Evolutionary conservation across 2,113 vertebrate species (phyloP).

Genomic region (Pundamilia nyererei): DNA sequence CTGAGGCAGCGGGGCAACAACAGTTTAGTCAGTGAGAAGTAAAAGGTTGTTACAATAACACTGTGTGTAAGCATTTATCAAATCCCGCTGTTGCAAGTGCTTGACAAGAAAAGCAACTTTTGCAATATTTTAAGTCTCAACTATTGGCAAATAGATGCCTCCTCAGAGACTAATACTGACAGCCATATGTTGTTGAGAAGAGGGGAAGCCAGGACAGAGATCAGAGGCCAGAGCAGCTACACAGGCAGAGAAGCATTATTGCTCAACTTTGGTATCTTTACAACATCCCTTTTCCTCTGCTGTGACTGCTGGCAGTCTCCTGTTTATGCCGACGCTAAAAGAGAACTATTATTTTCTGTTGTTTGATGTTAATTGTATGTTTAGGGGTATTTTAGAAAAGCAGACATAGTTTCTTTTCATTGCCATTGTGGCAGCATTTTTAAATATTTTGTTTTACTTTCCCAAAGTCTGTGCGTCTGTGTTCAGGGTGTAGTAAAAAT

Average conservation of each 20-base stretch:
- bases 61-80: slow-evolving; percentile 36
- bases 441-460: not conserved
- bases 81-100: slow-evolving; percentile 22
- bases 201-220: slow-evolving; percentile 45
- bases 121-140: slow-evolving; percentile 52
- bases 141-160: slow-evolving; percentile 41
- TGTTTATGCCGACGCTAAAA: not conserved
- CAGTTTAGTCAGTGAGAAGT: not conserved
- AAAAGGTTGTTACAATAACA: slow-evolving; percentile 6
- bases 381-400: not conserved
- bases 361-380: not conserved
- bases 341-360: not conserved
- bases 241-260: slow-evolving; percentile 14
- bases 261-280: slow-evolving; percentile 48
- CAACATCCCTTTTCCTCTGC: slow-evolving; percentile 27
- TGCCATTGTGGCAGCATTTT: not conserved
- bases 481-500: not conserved
- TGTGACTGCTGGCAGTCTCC: slow-evolving; percentile 17
- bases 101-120: slow-evolving; percentile 43
- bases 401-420: not conserved
- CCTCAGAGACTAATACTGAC: slow-evolving; percentile 31
- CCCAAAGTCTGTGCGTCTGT: not conserved
- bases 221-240: slow-evolving; percentile 35
- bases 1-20: not conserved
- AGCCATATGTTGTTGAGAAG: slow-evolving; percentile 43